These are phyloP conservation scores for Euspilapteryx auroguttella DNA, from an alignment of 2,888 invertebrate genomes.

Conservation along the genomic window DNA sequence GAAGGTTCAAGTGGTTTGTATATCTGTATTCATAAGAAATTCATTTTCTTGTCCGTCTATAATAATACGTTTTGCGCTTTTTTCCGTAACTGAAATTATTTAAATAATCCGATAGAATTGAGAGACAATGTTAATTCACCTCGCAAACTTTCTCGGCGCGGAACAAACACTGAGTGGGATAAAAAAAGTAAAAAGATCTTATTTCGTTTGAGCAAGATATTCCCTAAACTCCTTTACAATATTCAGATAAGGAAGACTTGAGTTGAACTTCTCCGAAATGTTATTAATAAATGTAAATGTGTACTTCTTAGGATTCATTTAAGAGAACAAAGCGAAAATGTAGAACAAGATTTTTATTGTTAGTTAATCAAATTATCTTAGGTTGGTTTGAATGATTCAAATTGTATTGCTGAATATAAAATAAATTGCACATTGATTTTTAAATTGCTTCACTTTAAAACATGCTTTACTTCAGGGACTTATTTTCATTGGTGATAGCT, in stretches of 20 bases:
- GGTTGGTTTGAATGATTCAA: no score
- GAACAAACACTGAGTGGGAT: conserved; percentile 19
- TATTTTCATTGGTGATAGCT: no score
- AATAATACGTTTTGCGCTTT: conserved; percentile 8
- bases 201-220: conserved; percentile 33
- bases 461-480: no score
- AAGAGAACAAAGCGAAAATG: no score
- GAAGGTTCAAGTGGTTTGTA: no score
- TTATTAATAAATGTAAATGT: conserved; percentile 56
- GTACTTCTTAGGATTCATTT: no score
- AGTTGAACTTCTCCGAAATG: conserved; percentile 41
- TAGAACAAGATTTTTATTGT: no score
- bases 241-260: conserved; percentile 42
- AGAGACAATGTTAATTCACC: conserved; percentile 22
- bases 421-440: no score
- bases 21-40: conserved; percentile 8
- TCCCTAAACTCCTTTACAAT: conserved; percentile 41
- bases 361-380: no score
- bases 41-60: conserved; percentile 11
- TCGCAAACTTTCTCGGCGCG: conserved; percentile 20
- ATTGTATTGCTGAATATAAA: no score
- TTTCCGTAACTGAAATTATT: conserved; percentile 12
- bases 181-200: conserved; percentile 4
- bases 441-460: no score
- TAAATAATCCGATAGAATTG: conserved; percentile 13